Base-by-base conservation (phyloP, 2,888 invertebrate species). In the Lasius fuliginosus region DNA sequence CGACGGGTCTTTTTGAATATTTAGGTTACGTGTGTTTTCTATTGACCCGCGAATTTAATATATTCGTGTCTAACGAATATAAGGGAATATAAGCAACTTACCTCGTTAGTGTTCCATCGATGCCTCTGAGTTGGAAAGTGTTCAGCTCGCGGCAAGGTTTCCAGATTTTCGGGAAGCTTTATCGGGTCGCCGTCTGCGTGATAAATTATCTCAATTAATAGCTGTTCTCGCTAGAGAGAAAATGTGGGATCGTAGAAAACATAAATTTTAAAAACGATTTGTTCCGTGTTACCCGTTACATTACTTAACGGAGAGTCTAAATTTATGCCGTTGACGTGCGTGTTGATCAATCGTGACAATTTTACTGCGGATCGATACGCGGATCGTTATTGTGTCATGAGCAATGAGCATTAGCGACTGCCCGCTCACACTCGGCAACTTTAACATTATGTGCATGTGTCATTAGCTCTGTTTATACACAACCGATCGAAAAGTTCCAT, bases 31-130 rank as follows among this genome's bases (percentile, higher is more conserved):
- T 62, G 60, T 79, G 36, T 79, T 71, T 69, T 67, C 83, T 53
- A 62, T 83, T 68, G 85, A 85, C 68, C 74, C 62, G 68, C 30
- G 46, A 83, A 74, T 84, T 84, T 83, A 68, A 83, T 58, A 49
- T 49, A 56, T 42, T 77, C 33, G 42, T 58, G 42, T 71, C 60
- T 79, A 79, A 79, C 71, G 42, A 79, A 68, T 33, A 49, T 49
- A 42, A 79, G 33, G 60, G 33, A 79, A 18, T 49, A 49, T 11
- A 15, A 2, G 18, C 5, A 30, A 91, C 96, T 96, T 95, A 99
- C 99, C 98, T 99, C 99, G 96, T 99, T 99, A 95, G 99, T 99
- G 97, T 99, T 99, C 99, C 99, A 99, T 92, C 99, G 97, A 95
- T 99, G 99, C 95, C 99, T 96, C 95, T 98, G 98, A 92, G 97